Base-by-base conservation (phyloP, 2,888 invertebrate genomes). In the Conops quadrifasciatus region DNA sequence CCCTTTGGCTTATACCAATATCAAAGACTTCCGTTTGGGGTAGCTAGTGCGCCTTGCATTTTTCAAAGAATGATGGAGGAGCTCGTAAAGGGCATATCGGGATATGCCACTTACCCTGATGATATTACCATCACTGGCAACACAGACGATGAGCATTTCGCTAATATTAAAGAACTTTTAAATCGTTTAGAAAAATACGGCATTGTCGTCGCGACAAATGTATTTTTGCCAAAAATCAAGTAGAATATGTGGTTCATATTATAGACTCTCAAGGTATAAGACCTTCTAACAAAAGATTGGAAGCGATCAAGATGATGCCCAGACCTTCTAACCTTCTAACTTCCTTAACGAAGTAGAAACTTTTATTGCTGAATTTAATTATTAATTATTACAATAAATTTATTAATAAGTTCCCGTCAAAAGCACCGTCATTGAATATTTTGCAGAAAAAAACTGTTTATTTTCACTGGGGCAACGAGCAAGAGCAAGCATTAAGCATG, bases 221-320 rank as follows among this genome's bases (percentile, higher is more conserved):
- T n/a, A 19, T 66, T 26, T 75, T 74, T 56, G 73, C 73, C 1
- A 51, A 73, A 59, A 9, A 56, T 1, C 60, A 73, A 56, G 70
- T 77, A 4, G 74, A 77, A 51, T 75, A 75, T 64, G 65, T 75
- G 1, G 74, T 75, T 2, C 71, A 75, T 26, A 67, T 72, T 7
- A 75, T 76, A 1, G 66, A 70, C 47, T 13, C 56, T 9, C 24
- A 64, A n/a, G 73, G 69, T 4, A 72, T 75, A 9, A 65, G 16
- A 15, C 73, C 74, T 16, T 71, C 72, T 16, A 51, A 16, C 36
- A 58, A 67, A 58, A 9, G 21, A 24, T 30, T 53, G 66, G 66
- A 67, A 58, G 45, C 58, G 15, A 58, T 58, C 16, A 60, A 60
- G 4, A 1, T 28, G 15, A 60, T 15, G 5, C 30, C 4, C 47